Evolutionary conservation across 1,140 invertebrate genomes (phyloP).

Genomic region (Mactra quadrangularis): DNA sequence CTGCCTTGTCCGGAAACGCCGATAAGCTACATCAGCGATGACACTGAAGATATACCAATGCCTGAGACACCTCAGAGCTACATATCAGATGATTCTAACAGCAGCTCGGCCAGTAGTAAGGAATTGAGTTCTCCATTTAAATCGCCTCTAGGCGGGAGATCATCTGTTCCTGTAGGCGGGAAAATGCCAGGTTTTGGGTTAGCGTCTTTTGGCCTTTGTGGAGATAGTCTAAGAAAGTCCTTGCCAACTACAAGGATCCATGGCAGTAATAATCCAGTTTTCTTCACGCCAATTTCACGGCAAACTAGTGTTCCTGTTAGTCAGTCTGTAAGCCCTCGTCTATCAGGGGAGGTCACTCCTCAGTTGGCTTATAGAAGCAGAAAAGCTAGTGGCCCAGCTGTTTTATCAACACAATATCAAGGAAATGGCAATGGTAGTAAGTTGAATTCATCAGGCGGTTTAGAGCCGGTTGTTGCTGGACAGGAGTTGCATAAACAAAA

Average conservation of each 20-base stretch:
- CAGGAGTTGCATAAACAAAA: constrained; percentile 39
- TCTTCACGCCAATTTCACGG: not conserved
- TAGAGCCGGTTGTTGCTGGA: constrained; percentile 9
- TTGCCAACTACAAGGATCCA: not conserved
- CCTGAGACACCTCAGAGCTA: constrained; percentile 35
- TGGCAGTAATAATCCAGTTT: not conserved
- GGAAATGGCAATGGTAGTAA: not conserved
- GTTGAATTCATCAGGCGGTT: not conserved
- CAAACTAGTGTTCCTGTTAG: constrained; percentile 42
- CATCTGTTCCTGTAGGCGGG: constrained; percentile 5
- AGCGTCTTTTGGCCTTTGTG: not conserved
- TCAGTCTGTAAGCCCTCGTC: constrained; percentile 10
- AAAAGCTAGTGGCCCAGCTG: constrained; percentile 32
- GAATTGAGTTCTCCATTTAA: constrained; percentile 42
- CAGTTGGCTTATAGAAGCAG: constrained; percentile 10
- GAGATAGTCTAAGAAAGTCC: constrained; percentile 20
- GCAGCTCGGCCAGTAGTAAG: constrained; percentile 2
- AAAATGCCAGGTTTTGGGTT: constrained; percentile 20
- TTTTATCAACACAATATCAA: not conserved
- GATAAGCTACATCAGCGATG: constrained; percentile 31
- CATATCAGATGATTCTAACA: constrained; percentile 32
- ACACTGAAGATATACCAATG: constrained; percentile 20
- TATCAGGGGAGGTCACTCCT: not conserved
- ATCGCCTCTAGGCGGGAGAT: not conserved
- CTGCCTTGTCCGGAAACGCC: constrained; percentile 43